Conservation (phyloP, 2,113 vertebrate genomes). For the Rhagologus leucostigma region DNA sequence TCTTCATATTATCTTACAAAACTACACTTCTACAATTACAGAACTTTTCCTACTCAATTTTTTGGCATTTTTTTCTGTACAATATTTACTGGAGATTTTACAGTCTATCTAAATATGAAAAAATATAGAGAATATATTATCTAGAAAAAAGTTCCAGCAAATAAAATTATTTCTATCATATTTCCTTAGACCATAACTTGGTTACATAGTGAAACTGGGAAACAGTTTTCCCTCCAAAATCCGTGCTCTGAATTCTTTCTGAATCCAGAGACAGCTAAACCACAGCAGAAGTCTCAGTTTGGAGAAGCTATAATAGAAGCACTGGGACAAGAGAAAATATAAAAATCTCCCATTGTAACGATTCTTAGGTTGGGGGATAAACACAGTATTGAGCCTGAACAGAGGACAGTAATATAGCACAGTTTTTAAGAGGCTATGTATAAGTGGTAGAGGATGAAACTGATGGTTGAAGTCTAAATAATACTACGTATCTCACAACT, state of each 20-base stretch:
- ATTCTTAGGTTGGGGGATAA: conserved; percentile 60
- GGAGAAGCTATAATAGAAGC: conserved; percentile 26
- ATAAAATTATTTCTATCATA: background rate
- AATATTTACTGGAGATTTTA: background rate
- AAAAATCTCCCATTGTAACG: conserved; percentile 45
- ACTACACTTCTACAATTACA: background rate
- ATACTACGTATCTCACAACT: conserved; percentile 82
- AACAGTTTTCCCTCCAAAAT: conserved; percentile 20
- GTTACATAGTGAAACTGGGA: background rate
- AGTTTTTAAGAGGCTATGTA: conserved; percentile 68
- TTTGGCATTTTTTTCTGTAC: background rate
- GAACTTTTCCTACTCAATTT: background rate
- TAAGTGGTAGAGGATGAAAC: conserved; percentile 75
- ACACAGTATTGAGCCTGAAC: conserved; percentile 67
- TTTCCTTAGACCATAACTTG: background rate
- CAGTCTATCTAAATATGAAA: background rate
- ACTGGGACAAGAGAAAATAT: conserved; percentile 57
- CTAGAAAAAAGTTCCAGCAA: background rate
- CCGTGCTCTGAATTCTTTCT: conserved; percentile 21
- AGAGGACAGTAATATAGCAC: conserved; percentile 61
- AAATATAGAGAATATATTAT: background rate
- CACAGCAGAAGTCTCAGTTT: conserved; percentile 50
- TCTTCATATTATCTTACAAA: background rate
- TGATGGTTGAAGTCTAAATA: conserved; percentile 79
- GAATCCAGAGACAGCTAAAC: background rate